Evolutionary conservation across 2,888 invertebrate genomes (phyloP), one percentile per base, ranked within the genome.

Genomic region (Nebria salina): DNA sequence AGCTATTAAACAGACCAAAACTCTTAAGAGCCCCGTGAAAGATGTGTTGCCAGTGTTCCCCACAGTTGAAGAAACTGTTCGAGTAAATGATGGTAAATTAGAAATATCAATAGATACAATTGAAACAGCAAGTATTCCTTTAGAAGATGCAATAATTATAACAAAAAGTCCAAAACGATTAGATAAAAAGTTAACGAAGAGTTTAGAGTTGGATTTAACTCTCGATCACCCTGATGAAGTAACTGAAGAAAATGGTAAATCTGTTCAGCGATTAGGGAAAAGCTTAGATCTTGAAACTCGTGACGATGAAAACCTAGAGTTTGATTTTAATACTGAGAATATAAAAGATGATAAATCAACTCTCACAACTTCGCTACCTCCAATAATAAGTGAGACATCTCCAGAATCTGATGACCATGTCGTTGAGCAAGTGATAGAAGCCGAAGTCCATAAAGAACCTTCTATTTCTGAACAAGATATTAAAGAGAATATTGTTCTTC

Each of bases 141-240:
- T 89, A 74, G 94, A 94, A 86, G 94, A 94, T 88, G 94, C 94
- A 82, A 94, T 94, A 5, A 91, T 94, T 81, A 94, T 94, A 84
- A 94, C 94, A 0, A 94, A 94, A 86, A 93, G 94, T 2, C 94
- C 94, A 0, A 93, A 94, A 83, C 94, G 94, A 85, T 87, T 94
- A 5, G 94, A 94, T 84, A 89, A 89, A 82, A 89, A 88, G 83
- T 86, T 89, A 83, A 89, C 89, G 74, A 88, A 88, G 83, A 88
- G 89, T 83, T 84, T 89, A 64, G 89, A 93, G 0, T 94, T 94
- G 86, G 94, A 94, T 84, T 89, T 94, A 20, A 94, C 94, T 85
- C 90, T 93, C 84, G 92, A 92, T 85, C 91, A 93, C 26, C 86
- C 85, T 1, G 85, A 83, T n/a, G 88, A 87, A 77, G 84, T 83